These are phyloP conservation scores for Callospermophilus lateralis DNA, from an alignment of 2,113 vertebrate genomes.

Conservation along the genomic window DNA sequence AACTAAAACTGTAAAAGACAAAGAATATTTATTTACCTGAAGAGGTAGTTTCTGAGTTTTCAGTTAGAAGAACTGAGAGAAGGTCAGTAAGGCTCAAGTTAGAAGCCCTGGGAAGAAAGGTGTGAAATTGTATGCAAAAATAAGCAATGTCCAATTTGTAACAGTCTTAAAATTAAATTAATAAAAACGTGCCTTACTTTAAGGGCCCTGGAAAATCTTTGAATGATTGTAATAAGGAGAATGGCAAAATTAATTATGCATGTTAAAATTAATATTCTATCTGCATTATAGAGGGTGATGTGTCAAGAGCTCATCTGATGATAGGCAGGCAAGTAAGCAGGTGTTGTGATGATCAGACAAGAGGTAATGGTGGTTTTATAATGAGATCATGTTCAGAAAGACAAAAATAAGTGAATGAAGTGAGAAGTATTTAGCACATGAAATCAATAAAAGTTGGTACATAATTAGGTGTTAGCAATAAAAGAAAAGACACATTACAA, in stretches of 20 bases:
- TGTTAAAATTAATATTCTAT: not conserved
- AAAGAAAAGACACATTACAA: not conserved
- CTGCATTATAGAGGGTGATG: not conserved
- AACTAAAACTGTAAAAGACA: not conserved
- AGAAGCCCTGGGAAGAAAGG: not conserved
- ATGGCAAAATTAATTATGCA: constrained; percentile 43
- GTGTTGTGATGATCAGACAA: not conserved
- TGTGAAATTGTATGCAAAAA: not conserved
- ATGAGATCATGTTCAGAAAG: not conserved
- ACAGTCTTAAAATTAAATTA: not conserved
- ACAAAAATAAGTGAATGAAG: not conserved
- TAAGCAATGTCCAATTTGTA: not conserved
- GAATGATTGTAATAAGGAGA: constrained; percentile 42
- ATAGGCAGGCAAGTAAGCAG: not conserved
- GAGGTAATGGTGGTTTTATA: not conserved
- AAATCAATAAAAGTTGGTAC: not conserved
- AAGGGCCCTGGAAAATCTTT: not conserved
- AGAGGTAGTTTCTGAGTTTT: not conserved
- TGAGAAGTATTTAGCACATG: not conserved
- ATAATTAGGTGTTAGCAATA: not conserved
- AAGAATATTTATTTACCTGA: not conserved
- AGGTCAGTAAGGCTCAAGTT: not conserved
- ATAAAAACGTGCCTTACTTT: not conserved
- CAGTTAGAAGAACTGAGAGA: not conserved
- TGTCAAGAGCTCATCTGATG: not conserved